Base-by-base conservation (phyloP, 2,888 invertebrate species). In the Drosophila prolongata region DNA sequence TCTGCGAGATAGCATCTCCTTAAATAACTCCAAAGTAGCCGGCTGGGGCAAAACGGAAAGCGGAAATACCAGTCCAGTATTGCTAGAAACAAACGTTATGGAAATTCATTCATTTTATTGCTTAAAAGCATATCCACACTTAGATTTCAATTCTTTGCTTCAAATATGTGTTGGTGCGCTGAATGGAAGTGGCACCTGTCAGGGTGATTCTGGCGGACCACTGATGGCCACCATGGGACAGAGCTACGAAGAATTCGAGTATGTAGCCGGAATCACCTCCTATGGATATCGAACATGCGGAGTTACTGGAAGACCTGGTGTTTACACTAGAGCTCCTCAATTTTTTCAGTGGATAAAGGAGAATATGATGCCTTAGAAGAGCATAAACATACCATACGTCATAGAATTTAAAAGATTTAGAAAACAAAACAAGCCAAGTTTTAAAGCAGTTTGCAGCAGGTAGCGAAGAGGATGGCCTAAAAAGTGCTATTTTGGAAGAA, bases 81-180 rank as follows among this genome's bases (percentile, higher is more conserved):
- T 43, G 19, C 5, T 16, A 1, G 16, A 16, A 16, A 16, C 16
- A 16, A 16, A 16, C 16, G 16, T 16, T 16, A 16, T 16, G 16
- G 16, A 16, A 16, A 16, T 16, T 16, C 16, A 1, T 16, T 16
- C 1, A 1, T 16, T 1, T 1, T 16, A 1, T 16, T 16, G 16
- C 16, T 16, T 16, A 16, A 16, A 16, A 4, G 1, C 6, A 5
- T 43, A 19, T 16, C 6, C 5, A 1, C 19, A 19, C 42, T 5
- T 3, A 4, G 1, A 10, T 1, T 19, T 43, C 11, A 3, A 1
- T 10, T 6, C 10, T 1, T 10, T 2, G n/a, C 1, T 9, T 0
- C 42, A 43, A 16, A 19, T 43, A 43, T 43, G 42, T 16, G 42
- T 10, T 5, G 11, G 4, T 3, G 16, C 9, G 3, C 9, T 16